These are phyloP conservation scores for Argyresthia albistria DNA, from an alignment of 2,888 invertebrate genomes.

Conservation along the genomic window DNA sequence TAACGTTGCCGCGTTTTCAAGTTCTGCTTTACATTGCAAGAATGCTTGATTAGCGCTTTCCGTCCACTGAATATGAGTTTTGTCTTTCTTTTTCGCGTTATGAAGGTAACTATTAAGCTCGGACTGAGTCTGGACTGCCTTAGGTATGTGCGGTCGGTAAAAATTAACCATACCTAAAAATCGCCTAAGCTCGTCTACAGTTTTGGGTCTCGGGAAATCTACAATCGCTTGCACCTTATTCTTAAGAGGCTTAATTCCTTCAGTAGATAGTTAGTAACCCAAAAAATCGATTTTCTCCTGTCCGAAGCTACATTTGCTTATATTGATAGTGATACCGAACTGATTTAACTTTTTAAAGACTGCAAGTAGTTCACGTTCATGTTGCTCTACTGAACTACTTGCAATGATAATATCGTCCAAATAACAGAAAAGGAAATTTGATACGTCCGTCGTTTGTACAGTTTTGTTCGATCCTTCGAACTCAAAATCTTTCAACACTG, in stretches of 20 bases:
- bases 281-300: neutral
- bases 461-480: no score
- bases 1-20: neutral
- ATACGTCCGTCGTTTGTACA: neutral
- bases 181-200: neutral
- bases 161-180: conserved; percentile 5
- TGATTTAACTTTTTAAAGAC: neutral
- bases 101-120: conserved; percentile 4
- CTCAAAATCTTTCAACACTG: no score
- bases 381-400: neutral
- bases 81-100: conserved; percentile 7
- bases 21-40: conserved; percentile 5
- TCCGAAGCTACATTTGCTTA: neutral
- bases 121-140: conserved; percentile 6
- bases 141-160: conserved; percentile 7
- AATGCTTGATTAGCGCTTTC: conserved; percentile 5
- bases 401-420: conserved; percentile 4
- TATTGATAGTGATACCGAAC: neutral
- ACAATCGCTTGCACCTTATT: conserved; percentile 2
- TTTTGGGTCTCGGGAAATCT: conserved; percentile 2
- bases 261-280: neutral
- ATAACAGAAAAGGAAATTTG: conserved; percentile 2
- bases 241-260: neutral
- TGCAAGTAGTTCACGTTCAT: neutral
- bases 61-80: conserved; percentile 7